Percentiles rank a stretch among this genome's conserved stretches.
Conservation (phyloP, 2,888 invertebrate species). For the Itoplectis maculator region DNA sequence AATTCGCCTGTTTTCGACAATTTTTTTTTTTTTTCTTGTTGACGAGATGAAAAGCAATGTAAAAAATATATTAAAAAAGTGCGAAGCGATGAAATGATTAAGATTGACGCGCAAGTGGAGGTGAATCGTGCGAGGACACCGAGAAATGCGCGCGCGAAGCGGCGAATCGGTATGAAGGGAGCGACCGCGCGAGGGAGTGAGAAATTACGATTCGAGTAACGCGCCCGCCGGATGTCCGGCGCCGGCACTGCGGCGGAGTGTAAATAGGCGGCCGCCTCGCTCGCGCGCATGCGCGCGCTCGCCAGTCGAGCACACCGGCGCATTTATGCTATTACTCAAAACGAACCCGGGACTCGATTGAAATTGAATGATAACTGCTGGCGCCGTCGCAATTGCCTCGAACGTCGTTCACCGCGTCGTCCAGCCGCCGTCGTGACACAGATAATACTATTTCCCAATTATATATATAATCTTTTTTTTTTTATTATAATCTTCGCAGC, state of each 20-base stretch:
- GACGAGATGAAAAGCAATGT: no score
- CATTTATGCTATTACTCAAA: conserved; percentile 12
- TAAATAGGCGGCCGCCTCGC: conserved; percentile 13
- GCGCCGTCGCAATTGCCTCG: conserved; percentile 14
- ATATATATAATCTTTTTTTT: no score
- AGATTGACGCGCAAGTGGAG: background rate
- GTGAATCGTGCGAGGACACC: background rate
- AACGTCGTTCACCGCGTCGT: no score
- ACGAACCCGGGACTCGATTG: background rate
- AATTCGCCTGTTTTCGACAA: no score
- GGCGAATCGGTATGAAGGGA: conserved; percentile 14
- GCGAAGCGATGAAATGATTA: background rate
- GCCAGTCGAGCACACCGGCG: background rate
- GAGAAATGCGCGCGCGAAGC: background rate
- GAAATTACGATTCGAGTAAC: conserved; percentile 78
- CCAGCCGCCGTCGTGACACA: no score
- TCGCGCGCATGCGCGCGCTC: background rate
- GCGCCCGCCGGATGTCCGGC: conserved; percentile 80
- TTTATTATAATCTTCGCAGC: no score
- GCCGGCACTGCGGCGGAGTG: conserved; percentile 66
- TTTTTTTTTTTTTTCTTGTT: no score
- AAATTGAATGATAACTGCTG: conserved; percentile 2
- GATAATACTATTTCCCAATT: no score
- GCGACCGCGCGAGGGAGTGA: background rate
- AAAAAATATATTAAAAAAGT: no score